Conservation (phyloP, 2,113 vertebrate genomes). For the Noctilio leporinus region DNA sequence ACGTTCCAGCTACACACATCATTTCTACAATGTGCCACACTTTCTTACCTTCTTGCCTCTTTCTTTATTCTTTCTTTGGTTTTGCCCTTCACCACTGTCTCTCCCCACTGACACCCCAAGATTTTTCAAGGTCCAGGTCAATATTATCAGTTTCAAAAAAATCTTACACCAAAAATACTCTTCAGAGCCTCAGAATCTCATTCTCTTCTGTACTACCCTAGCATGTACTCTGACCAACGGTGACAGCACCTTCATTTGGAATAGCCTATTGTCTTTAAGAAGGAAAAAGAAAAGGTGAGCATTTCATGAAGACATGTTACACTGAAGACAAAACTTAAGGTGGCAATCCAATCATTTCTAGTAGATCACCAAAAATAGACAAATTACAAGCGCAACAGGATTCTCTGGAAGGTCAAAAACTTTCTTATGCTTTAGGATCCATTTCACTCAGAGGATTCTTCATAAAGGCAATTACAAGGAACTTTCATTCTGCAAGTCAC, state of each 20-base stretch:
- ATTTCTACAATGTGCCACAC: background rate
- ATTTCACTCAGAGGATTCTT: background rate
- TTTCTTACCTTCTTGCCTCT: background rate
- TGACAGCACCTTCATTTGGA: background rate
- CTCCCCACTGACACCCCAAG: background rate
- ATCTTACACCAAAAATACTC: background rate
- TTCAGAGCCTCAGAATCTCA: background rate
- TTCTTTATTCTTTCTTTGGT: background rate
- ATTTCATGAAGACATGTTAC: background rate
- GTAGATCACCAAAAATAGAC: background rate
- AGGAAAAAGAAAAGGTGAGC: background rate
- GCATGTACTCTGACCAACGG: background rate
- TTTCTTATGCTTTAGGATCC: background rate
- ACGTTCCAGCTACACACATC: background rate
- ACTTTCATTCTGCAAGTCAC: slow-evolving; percentile 7
- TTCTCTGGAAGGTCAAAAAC: background rate
- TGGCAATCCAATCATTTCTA: background rate
- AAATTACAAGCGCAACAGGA: background rate
- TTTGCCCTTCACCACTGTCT: background rate
- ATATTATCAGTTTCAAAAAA: background rate
- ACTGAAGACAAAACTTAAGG: background rate
- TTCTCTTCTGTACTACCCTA: background rate
- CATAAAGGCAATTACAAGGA: background rate
- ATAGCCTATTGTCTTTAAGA: background rate
- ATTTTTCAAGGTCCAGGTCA: background rate